Evolutionary conservation across 37 sponge, comb jelly and placozoan genomes (phyloP).

Genomic region (Amphimedon queenslandica): DNA sequence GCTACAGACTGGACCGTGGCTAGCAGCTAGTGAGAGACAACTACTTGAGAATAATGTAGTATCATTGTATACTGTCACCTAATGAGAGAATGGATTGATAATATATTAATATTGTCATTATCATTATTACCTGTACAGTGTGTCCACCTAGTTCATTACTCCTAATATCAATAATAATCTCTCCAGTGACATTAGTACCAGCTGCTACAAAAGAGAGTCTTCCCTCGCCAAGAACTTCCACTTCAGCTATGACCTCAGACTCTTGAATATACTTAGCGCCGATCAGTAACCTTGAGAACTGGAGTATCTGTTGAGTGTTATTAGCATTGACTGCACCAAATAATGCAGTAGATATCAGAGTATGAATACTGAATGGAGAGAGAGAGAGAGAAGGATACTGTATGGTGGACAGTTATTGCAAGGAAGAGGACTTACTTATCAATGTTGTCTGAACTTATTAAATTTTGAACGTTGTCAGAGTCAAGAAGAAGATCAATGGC

Average conservation of each 20-base stretch:
- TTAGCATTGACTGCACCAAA: background rate
- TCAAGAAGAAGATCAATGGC: constrained; percentile 13
- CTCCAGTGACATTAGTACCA: background rate
- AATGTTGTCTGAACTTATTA: background rate
- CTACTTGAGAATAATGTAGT: no score
- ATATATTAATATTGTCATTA: background rate
- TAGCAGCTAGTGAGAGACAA: no score
- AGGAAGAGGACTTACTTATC: no score
- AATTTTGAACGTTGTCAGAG: background rate
- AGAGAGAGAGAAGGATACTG: background rate
- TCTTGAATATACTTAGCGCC: background rate
- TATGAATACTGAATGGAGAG: background rate
- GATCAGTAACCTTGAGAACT: background rate
- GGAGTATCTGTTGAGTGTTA: background rate
- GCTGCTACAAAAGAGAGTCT: background rate
- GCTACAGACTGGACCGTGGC: no score
- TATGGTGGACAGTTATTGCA: background rate
- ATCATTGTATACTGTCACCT: no score
- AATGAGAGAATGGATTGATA: no score
- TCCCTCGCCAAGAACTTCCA: no score
- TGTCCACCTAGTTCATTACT: background rate
- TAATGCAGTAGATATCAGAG: no score
- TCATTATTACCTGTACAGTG: no score
- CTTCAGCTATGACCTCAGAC: no score
- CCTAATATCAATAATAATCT: background rate